Evolutionary conservation across 2,113 vertebrate species (phyloP).

Genomic region (Nipponia nippon): DNA sequence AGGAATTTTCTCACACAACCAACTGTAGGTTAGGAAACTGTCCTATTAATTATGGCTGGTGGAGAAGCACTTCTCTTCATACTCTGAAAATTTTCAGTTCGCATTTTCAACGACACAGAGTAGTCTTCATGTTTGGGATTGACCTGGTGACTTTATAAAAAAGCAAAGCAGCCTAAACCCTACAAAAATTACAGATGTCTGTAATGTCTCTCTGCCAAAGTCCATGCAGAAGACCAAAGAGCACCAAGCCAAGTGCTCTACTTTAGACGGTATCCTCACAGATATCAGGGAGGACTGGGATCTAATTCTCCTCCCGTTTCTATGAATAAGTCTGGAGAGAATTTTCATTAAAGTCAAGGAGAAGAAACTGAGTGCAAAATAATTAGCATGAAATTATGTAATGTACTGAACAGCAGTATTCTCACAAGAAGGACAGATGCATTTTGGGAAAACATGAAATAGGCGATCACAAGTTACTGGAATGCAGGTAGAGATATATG

Average conservation of each 20-base stretch:
- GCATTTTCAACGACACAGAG: not conserved
- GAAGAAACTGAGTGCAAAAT: not conserved
- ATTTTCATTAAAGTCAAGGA: conserved; percentile 26
- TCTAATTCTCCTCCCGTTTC: not conserved
- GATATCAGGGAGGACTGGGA: not conserved
- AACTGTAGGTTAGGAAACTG: conserved; percentile 4
- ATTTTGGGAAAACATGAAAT: not conserved
- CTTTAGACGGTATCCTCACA: not conserved
- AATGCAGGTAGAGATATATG: not conserved
- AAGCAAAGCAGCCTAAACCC: not conserved
- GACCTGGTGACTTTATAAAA: not conserved
- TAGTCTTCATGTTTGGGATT: not conserved
- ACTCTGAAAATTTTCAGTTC: not conserved
- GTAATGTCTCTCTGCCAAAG: not conserved
- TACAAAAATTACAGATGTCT: not conserved
- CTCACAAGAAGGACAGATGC: not conserved
- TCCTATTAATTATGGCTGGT: not conserved
- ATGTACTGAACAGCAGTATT: not conserved
- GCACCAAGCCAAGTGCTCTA: not conserved
- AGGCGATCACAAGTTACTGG: not conserved
- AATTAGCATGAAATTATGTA: conserved; percentile 20
- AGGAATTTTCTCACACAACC: conserved; percentile 55
- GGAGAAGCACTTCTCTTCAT: not conserved
- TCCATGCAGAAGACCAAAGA: not conserved
- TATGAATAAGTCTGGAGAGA: not conserved